Evolutionary conservation across 1,140 invertebrate species (phyloP).

Genomic region (Drosophila subpulchrella): DNA sequence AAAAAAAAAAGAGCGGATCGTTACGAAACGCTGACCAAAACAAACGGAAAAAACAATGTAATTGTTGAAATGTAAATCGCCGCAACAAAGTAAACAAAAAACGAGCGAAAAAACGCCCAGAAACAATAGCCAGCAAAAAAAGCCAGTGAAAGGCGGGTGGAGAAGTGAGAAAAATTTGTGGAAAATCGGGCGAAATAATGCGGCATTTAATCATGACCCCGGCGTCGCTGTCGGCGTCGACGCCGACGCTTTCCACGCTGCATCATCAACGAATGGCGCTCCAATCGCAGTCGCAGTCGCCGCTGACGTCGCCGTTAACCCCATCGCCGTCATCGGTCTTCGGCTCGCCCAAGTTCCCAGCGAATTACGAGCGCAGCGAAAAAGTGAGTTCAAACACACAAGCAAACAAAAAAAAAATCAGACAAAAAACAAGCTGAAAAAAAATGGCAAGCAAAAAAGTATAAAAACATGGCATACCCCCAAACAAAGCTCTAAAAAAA

Average conservation of each 20-base stretch:
- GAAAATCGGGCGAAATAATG: slow-evolving; percentile 42
- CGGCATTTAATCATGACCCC: slow-evolving; percentile 82
- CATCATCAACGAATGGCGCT: slow-evolving; percentile 70
- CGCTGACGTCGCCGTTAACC: slow-evolving; percentile 52
- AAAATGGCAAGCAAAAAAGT: slow-evolving; percentile 12
- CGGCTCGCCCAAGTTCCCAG: slow-evolving; percentile 77
- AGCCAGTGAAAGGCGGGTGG: slow-evolving; percentile 37
- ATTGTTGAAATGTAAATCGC: slow-evolving; percentile 60
- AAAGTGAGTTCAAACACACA: slow-evolving; percentile 74
- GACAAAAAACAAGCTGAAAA: slow-evolving; percentile 20
- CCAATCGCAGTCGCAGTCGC: slow-evolving; percentile 53
- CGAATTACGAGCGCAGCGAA: slow-evolving; percentile 82
- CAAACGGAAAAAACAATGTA: slow-evolving; percentile 56
- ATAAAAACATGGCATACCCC: background rate
- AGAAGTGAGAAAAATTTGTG: slow-evolving; percentile 50
- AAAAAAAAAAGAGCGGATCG: slow-evolving; percentile 24
- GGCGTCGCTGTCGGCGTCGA: slow-evolving; percentile 77
- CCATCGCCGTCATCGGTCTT: slow-evolving; percentile 65
- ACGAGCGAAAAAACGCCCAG: slow-evolving; percentile 23
- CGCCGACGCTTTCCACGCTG: slow-evolving; percentile 75
- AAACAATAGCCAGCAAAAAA: slow-evolving; percentile 25
- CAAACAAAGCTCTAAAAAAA: slow-evolving; percentile 14
- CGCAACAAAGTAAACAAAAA: slow-evolving; percentile 20
- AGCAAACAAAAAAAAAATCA: slow-evolving; percentile 8
- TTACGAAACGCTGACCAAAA: slow-evolving; percentile 41